Percentiles rank a stretch among this genome's conserved stretches.
Evolutionary conservation across 92 coral and sea anemone genomes (phyloP).

Genomic region (Epizoanthus fatuus): DNA sequence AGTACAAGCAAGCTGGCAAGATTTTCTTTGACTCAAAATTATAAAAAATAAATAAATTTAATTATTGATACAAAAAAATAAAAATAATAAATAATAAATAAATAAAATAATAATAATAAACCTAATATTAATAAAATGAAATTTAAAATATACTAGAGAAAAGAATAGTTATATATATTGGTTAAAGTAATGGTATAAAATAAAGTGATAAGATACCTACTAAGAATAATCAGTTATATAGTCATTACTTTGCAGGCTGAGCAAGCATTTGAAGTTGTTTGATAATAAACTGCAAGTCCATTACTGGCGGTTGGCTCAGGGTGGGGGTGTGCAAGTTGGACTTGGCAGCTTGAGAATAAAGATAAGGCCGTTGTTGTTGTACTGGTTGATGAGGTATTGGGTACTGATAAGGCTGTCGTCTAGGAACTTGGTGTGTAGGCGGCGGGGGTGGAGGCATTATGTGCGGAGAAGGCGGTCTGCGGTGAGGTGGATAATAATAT

Average conservation of each 20-base stretch:
- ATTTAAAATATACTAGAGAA: constrained; percentile 12
- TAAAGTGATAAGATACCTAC: constrained; percentile 4
- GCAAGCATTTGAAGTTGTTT: constrained; percentile 49
- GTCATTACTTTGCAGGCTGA: constrained; percentile 28
- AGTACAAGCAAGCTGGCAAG: too few relatives aligned
- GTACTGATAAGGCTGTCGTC: constrained; percentile 1
- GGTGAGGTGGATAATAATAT: too few relatives aligned
- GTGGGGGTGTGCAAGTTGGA: constrained; percentile 28
- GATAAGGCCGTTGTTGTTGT: constrained; percentile 5
- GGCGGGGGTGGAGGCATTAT: background rate
- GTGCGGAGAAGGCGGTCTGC: constrained; percentile 3
- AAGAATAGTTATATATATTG: constrained; percentile 2
- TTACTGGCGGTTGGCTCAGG: constrained; percentile 19
- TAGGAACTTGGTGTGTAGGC: constrained; percentile 26
- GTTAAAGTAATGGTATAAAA: background rate
- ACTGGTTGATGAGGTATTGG: constrained; percentile 23
- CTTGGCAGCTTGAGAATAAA: constrained; percentile 19
- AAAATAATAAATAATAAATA: too few relatives aligned
- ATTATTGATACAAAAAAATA: too few relatives aligned
- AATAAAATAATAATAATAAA: background rate
- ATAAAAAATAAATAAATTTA: background rate
- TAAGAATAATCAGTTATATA: constrained; percentile 5
- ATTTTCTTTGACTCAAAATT: too few relatives aligned
- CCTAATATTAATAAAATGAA: constrained; percentile 24
- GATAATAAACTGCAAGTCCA: constrained; percentile 36